Conservation (phyloP, 1,140 invertebrate species). For the Lasaia peninsularis region DNA sequence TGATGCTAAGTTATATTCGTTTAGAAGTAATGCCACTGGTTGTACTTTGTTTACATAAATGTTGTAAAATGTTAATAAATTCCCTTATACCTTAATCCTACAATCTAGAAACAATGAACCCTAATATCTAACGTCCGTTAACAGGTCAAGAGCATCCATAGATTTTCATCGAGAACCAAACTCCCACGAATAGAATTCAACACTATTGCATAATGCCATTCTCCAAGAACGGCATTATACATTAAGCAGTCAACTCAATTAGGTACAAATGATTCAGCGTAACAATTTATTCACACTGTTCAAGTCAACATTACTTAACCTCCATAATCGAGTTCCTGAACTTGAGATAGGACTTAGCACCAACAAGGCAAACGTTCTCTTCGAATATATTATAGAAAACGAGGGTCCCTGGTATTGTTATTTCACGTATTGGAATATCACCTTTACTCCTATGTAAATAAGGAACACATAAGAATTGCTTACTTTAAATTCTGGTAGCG, state of each 20-base stretch:
- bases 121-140: too few relatives aligned
- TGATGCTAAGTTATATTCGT: too few relatives aligned
- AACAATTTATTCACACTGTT: background rate
- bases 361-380: constrained; percentile 5
- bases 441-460: background rate
- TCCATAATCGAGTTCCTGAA: constrained; percentile 1
- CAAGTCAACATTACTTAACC: constrained; percentile 5
- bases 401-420: background rate
- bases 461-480: background rate
- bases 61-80: too few relatives aligned
- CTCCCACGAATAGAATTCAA: too few relatives aligned
- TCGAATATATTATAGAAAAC: background rate
- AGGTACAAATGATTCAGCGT: background rate
- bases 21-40: too few relatives aligned
- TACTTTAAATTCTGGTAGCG: constrained; percentile 1
- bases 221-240: too few relatives aligned
- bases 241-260: background rate
- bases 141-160: too few relatives aligned
- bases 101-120: too few relatives aligned
- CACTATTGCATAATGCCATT: too few relatives aligned
- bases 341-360: constrained; percentile 1
- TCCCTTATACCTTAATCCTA: too few relatives aligned
- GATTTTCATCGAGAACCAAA: too few relatives aligned
- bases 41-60: too few relatives aligned
- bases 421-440: background rate